phyloP scores from a whole-genome alignment of 2,113 vertebrate genomes.

The Spilogale gracilis region DNA sequence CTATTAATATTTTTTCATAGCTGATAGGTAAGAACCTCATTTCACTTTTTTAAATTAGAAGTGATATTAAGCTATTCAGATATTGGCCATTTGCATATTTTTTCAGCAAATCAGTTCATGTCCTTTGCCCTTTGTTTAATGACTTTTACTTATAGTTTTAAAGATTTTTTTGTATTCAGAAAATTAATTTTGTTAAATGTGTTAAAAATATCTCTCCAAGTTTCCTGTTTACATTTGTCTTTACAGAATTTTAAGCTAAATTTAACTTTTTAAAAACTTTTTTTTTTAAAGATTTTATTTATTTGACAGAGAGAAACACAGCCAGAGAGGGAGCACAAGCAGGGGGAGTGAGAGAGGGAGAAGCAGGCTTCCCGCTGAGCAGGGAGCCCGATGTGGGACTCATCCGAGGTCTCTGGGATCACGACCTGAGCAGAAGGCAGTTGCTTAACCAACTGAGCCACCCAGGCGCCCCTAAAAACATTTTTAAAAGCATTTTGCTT shows the following conservation, averaged over 20 bases:
- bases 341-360: too few species aligned
- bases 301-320: too few species aligned
- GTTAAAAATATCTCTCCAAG: neutral
- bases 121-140: neutral
- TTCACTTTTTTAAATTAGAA: neutral
- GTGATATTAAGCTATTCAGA: neutral
- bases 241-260: neutral
- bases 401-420: too few species aligned
- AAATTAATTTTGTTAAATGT: conserved; percentile 32
- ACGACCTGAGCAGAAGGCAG: too few species aligned
- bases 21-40: conserved; percentile 4
- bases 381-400: too few species aligned
- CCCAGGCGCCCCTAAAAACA: too few species aligned
- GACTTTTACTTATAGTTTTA: conserved; percentile 15
- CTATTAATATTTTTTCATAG: conserved; percentile 8
- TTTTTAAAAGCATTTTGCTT: neutral
- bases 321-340: too few species aligned
- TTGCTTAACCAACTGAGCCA: too few species aligned
- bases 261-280: neutral
- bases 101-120: neutral
- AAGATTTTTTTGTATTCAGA: neutral
- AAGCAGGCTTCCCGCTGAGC: too few species aligned
- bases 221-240: conserved; percentile 43
- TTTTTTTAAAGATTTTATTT: neutral
- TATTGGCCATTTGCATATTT: neutral